Evolutionary conservation across 2,113 vertebrate species (phyloP), one percentile per base, ranked within the genome.

Genomic region (Entomyzon cyanotis): DNA sequence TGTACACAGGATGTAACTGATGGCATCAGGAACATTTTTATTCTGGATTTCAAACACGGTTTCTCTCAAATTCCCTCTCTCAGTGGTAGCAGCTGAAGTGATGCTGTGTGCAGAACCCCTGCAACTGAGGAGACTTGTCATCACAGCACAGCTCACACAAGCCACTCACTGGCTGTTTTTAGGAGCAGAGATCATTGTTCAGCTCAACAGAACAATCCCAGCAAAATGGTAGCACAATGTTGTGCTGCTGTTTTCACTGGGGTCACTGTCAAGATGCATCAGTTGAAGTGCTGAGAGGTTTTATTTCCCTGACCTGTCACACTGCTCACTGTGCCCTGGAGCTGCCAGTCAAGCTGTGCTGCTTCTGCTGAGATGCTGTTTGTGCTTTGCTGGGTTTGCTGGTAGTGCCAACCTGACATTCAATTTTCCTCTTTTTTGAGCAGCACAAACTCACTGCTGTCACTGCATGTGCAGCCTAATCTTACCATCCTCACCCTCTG

Each of bases 231-330:
- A 84, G 62, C 4, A 3, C 53, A 17, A 15, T 5, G 0, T 89
- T 73, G 69, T 84, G 70, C 93, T 76, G 39, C 84, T 93, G 87
- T 82, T 89, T 87, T 76, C 93, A 73, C 84, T 53, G 65, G 47
- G 42, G 46, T 80, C 49, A 70, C 55, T 94, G 93, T 96, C 94
- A 88, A 69, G 88, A 55, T 16, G 58, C 49, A 95, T 94, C 94
- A 91, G 55, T 39, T 87, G 64, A 69, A 82, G 91, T 33, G 58
- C 5, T 59, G 63, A 78, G 82, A 42, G 31, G 53, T 47, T 41
- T 88, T 69, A 49, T 89, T 85, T 58, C 47, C 74, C 70, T 92
- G 88, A 90, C 90, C 78, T 79, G 74, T 73, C 94, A 94, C 47
- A 18, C 41, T 31, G 46, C 69, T 84, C 18, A 1, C 68, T 52